phyloP scores from a whole-genome alignment of 2,888 invertebrate species.

The Automeris io region DNA sequence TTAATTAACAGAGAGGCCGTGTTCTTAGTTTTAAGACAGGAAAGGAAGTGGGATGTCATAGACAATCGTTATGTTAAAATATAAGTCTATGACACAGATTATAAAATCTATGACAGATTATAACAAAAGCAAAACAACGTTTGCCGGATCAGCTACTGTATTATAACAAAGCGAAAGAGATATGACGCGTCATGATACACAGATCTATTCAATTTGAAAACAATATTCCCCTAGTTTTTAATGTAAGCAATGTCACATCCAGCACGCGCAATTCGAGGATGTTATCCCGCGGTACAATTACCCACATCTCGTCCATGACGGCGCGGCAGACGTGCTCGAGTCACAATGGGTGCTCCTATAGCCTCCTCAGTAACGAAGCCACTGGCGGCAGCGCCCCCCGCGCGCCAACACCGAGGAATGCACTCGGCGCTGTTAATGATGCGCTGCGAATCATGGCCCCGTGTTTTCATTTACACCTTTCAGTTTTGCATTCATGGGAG shows the following conservation, averaged over 20 bases:
- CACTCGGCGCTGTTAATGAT: slow-evolving; percentile 65
- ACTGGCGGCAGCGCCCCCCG: slow-evolving; percentile 62
- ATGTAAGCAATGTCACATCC: slow-evolving; percentile 6
- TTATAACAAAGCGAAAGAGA: too few relatives aligned
- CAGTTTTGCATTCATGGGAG: background rate
- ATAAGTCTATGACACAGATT: too few relatives aligned
- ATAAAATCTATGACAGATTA: too few relatives aligned
- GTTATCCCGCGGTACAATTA: slow-evolving; percentile 61
- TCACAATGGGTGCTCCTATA: slow-evolving; percentile 71
- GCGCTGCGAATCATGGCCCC: slow-evolving; percentile 23
- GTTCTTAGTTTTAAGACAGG: too few relatives aligned
- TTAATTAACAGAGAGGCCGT: too few relatives aligned
- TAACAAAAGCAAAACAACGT: too few relatives aligned
- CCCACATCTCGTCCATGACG: slow-evolving; percentile 73
- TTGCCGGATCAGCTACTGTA: too few relatives aligned
- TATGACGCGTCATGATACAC: too few relatives aligned
- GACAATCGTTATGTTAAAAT: too few relatives aligned
- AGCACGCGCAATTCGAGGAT: slow-evolving; percentile 9
- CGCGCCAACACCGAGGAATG: slow-evolving; percentile 66
- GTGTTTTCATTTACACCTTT: background rate
- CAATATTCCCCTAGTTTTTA: background rate
- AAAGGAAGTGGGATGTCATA: too few relatives aligned
- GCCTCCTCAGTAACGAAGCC: slow-evolving; percentile 73
- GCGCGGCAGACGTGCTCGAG: slow-evolving; percentile 67
- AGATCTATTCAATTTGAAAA: too few relatives aligned